These are phyloP conservation scores for Platysteira castanea DNA, from an alignment of 2,113 vertebrate species.

Conservation along the genomic window DNA sequence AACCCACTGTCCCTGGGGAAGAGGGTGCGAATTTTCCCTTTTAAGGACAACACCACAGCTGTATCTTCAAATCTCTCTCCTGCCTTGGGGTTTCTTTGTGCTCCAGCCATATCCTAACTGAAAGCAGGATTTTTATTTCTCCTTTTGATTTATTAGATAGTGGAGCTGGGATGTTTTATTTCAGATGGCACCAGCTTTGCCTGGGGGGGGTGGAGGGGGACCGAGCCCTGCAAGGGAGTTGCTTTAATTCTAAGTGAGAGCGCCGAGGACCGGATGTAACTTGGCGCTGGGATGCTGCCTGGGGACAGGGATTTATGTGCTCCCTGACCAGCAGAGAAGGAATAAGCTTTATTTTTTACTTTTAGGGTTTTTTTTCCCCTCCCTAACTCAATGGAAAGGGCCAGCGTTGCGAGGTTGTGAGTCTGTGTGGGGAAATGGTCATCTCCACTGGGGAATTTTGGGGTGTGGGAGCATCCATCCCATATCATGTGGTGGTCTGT, in stretches of 20 bases:
- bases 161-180: slow-evolving; percentile 10
- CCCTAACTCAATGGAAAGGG: neutral
- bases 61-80: slow-evolving; percentile 44
- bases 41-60: slow-evolving; percentile 50
- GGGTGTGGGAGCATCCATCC: neutral
- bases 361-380: neutral
- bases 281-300: neutral
- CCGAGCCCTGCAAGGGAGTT: neutral
- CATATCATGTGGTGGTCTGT: fast-evolving
- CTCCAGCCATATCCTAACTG: slow-evolving; percentile 24
- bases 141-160: slow-evolving; percentile 56
- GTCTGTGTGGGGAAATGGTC: neutral
- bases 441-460: neutral
- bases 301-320: neutral
- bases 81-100: slow-evolving; percentile 29
- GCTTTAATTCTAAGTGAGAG: neutral
- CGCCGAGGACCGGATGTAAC: neutral
- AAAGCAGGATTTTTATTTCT: slow-evolving; percentile 26
- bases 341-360: neutral
- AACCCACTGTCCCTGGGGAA: neutral
- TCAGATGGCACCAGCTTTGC: slow-evolving; percentile 10
- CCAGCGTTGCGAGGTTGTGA: fast-evolving
- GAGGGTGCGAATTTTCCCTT: slow-evolving; percentile 58
- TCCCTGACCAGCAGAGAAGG: neutral
- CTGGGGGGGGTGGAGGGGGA: neutral